These are phyloP conservation scores for Eupristina koningsbergeri DNA, from an alignment of 1,140 invertebrate species.

Conservation along the genomic window DNA sequence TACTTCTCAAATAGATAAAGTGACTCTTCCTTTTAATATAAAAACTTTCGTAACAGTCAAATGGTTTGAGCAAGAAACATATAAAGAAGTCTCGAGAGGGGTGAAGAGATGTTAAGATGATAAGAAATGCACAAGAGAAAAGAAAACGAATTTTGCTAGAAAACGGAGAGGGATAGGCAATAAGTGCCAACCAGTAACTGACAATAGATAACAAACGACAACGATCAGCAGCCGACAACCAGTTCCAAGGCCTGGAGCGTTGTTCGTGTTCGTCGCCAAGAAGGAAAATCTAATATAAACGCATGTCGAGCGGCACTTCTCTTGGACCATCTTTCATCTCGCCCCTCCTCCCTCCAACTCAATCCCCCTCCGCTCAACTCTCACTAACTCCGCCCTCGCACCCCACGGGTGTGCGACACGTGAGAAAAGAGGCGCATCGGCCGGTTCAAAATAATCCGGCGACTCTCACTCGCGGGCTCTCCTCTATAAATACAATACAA, in stretches of 20 bases:
- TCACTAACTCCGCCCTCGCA: background rate
- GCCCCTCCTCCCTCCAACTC: background rate
- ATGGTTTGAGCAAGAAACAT: background rate
- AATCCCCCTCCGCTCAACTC: background rate
- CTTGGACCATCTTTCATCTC: background rate
- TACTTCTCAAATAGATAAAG: background rate
- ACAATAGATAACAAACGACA: too few species aligned
- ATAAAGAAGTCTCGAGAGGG: background rate
- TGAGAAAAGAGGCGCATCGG: constrained; percentile 39
- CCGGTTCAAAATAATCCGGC: constrained; percentile 72
- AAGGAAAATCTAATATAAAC: constrained; percentile 45
- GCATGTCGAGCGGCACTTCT: background rate
- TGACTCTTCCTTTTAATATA: background rate
- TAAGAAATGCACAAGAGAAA: background rate
- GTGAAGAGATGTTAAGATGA: background rate
- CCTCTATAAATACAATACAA: constrained; percentile 74
- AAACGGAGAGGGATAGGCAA: background rate
- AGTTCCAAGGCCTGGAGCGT: background rate
- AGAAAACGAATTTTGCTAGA: background rate
- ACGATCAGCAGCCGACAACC: background rate
- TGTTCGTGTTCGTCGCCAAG: constrained; percentile 4
- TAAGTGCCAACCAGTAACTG: too few species aligned
- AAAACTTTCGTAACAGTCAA: background rate
- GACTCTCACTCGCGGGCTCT: constrained; percentile 12
- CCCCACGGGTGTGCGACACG: constrained; percentile 8